phyloP scores from a whole-genome alignment of 2,797 vertebrate genomes.

The Myotis daubentonii region DNA sequence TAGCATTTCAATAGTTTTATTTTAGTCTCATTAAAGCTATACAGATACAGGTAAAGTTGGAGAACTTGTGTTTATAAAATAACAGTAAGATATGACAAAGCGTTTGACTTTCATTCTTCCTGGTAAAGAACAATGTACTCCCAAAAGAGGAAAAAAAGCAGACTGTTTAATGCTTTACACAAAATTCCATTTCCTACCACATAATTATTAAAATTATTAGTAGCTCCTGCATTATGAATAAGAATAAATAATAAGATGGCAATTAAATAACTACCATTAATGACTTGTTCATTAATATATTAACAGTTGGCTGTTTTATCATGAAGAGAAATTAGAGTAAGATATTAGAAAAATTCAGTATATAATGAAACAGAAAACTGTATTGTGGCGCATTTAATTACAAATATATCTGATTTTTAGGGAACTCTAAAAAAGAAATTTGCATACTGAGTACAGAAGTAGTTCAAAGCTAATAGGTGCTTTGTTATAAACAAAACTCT shows the following conservation, averaged over 20 bases:
- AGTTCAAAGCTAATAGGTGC: slow-evolving; percentile 67
- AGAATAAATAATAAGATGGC: slow-evolving; percentile 85
- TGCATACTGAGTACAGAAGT: background rate
- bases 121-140: background rate
- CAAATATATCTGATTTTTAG: slow-evolving; percentile 82
- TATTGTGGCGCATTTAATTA: slow-evolving; percentile 83
- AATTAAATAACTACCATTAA: slow-evolving; percentile 87
- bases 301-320: slow-evolving; percentile 84
- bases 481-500: slow-evolving; percentile 47
- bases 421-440: slow-evolving; percentile 66
- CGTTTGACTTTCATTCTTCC: slow-evolving; percentile 39
- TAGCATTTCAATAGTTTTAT: background rate
- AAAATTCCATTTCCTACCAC: slow-evolving; percentile 60
- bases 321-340: slow-evolving; percentile 84
- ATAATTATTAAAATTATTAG: slow-evolving; percentile 81
- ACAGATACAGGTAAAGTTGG: background rate
- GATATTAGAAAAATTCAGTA: slow-evolving; percentile 81
- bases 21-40: slow-evolving; percentile 32
- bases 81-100: background rate
- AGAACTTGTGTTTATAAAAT: background rate
- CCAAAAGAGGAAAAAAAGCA: background rate
- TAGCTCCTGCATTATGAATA: slow-evolving; percentile 85
- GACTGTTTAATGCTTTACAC: slow-evolving; percentile 52
- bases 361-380: slow-evolving; percentile 84
- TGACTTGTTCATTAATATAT: slow-evolving; percentile 87